A percentile compares a stretch with the other conserved stretches of the same genome.
Conservation (phyloP, 1,140 invertebrate genomes). For the Drosophila neocordata region DNA sequence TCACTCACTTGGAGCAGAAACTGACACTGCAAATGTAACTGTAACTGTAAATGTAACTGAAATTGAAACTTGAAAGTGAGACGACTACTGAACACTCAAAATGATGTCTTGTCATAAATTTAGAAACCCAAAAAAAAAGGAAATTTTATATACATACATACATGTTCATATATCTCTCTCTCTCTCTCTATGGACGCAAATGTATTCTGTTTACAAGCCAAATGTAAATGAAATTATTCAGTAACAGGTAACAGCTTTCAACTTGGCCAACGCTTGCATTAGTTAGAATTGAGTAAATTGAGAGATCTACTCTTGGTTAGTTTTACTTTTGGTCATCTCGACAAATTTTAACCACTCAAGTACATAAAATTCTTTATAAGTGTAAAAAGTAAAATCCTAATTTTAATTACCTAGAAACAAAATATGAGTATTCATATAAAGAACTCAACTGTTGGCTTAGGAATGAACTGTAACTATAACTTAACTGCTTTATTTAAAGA, state of each 20-base stretch:
- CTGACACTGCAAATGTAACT: neutral
- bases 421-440: too few species aligned
- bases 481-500: too few species aligned
- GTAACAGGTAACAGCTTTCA: slow-evolving; percentile 21
- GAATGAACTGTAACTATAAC: too few species aligned
- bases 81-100: slow-evolving; percentile 24
- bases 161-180: slow-evolving; percentile 54
- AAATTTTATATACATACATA: too few species aligned
- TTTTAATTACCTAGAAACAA: too few species aligned
- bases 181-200: too few species aligned
- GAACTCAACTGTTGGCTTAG: too few species aligned
- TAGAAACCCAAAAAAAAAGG: slow-evolving; percentile 16
- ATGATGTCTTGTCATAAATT: slow-evolving; percentile 64
- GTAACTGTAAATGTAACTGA: neutral
- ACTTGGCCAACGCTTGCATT: slow-evolving; percentile 21
- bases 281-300: slow-evolving; percentile 39
- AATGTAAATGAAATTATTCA: slow-evolving; percentile 72
- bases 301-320: too few species aligned
- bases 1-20: neutral
- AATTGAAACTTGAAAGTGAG: slow-evolving; percentile 2
- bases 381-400: too few species aligned
- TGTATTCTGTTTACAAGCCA: slow-evolving; percentile 39
- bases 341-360: too few species aligned
- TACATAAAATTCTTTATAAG: too few species aligned
- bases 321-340: too few species aligned